A percentile compares a stretch with the other conserved stretches of the same genome.
Evolutionary conservation across 2,113 vertebrate species (phyloP).

Genomic region (Brachypteracias leptosomus): DNA sequence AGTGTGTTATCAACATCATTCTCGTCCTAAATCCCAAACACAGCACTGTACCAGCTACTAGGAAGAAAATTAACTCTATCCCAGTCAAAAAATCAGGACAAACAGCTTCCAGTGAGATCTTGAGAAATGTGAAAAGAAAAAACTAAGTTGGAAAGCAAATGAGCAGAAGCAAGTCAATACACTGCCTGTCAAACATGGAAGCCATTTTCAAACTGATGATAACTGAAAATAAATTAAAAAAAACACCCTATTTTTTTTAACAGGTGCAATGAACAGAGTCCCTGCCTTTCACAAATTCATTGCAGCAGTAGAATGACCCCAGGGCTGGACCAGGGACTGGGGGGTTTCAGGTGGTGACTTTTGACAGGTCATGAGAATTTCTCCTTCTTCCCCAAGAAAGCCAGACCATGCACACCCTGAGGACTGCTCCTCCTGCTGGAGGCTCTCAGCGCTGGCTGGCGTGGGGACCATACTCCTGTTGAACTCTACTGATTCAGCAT

Average conservation of each 20-base stretch:
- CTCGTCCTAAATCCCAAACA: not conserved
- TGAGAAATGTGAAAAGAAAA: not conserved
- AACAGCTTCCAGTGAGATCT: not conserved
- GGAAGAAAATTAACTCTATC: not conserved
- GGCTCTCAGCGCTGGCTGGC: not conserved
- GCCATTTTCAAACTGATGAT: not conserved
- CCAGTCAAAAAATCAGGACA: not conserved
- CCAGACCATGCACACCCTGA: accelerated
- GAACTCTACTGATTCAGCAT: not conserved
- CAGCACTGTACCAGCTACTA: not conserved
- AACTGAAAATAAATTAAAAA: not conserved
- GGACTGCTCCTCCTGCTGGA: not conserved
- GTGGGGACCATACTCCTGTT: accelerated
- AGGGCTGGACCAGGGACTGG: not conserved
- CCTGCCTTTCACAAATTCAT: not conserved
- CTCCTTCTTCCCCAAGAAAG: not conserved
- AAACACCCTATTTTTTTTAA: not conserved
- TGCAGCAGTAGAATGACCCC: not conserved
- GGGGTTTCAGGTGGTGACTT: not conserved
- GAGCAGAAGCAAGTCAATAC: not conserved
- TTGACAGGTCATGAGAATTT: not conserved
- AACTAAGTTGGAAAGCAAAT: not conserved
- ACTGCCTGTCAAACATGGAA: not conserved
- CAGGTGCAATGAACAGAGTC: not conserved
- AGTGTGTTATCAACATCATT: not conserved